Conservation (phyloP, 2,113 vertebrate genomes). For the Anser brachyrhynchus region DNA sequence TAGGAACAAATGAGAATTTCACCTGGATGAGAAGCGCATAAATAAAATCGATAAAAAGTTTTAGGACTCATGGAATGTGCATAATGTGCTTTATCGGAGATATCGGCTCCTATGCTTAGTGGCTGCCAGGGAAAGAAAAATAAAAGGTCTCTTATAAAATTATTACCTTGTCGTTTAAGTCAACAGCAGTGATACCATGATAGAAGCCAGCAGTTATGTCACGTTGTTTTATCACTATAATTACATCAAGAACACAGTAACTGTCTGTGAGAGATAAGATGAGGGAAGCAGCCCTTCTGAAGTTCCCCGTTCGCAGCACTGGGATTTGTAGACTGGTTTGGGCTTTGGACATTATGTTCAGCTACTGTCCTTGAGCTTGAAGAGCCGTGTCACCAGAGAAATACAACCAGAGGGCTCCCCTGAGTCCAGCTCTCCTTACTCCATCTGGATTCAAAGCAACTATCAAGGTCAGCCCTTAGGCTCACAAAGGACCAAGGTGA, state of each 20-base stretch:
- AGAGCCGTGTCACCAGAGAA: conserved; percentile 46
- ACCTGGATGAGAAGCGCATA: conserved; percentile 10
- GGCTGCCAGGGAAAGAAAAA: conserved; percentile 69
- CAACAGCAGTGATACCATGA: conserved; percentile 73
- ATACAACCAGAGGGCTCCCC: not conserved
- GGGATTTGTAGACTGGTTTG: conserved; percentile 75
- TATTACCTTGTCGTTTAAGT: conserved; percentile 80
- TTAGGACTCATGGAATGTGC: conserved; percentile 11
- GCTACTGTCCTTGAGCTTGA: conserved; percentile 69
- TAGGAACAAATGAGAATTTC: conserved; percentile 1
- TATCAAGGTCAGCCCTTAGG: not conserved
- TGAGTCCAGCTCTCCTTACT: not conserved
- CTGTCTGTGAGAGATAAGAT: conserved; percentile 81
- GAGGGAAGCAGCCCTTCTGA: conserved; percentile 67
- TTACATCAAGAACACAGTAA: conserved; percentile 81
- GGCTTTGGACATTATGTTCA: conserved; percentile 71
- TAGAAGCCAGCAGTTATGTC: conserved; percentile 76
- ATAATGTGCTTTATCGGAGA: conserved; percentile 59
- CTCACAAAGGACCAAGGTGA: not conserved
- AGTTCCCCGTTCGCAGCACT: conserved; percentile 63
- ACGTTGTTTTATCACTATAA: conserved; percentile 82
- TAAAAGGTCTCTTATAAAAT: conserved; percentile 77
- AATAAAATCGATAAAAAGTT: conserved; percentile 54
- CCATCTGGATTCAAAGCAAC: not conserved
- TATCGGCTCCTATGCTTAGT: conserved; percentile 34